Evolutionary conservation across 2,113 vertebrate genomes (phyloP), one percentile per base, ranked within the genome.

Genomic region (Hystrix brachyura): DNA sequence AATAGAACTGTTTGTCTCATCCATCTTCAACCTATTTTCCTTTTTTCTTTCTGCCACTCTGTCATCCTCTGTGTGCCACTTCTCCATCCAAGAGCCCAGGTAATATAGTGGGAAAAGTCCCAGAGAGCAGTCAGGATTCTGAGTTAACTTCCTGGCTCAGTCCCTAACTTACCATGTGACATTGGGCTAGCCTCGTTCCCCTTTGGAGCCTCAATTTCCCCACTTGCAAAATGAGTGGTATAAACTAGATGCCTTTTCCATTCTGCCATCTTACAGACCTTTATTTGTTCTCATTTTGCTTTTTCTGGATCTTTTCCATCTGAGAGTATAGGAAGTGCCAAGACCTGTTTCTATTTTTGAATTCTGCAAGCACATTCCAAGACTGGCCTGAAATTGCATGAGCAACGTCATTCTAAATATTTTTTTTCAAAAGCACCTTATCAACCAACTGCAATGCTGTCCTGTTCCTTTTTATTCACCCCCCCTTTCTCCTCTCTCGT

Each of bases 311-410:
- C 97, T 97, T 98, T 98, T 98, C 96, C 96, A 94, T 96, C 27
- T 65, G 96, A 97, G 97, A 90, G 97, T 95, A 96, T 65, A 96
- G 97, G 97, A 98, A 97, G 98, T 97, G 95, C 60, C 97, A 98
- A 98, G 98, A 98, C 98, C 98, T 98, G 97, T 98, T 98, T 98
- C 87, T 51, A 92, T 97, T 96, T 98, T 95, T 94, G 81, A 97
- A 96, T 97, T 97, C 98, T 97, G 97, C 95, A 98, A 97, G 94
- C 97, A 97, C 98, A 98, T 98, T 98, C 97, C 96, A 97, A 98
- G 98, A 98, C 97, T 98, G 98, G 98, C 98, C 98, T 98, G 98
- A 93, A 6, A 98, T 88, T 98, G 99, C 99, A 99, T 99, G 98
- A 99, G 95, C 98, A 98, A 98, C 98, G 98, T 98, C 97, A 98